Percentiles rank a stretch among this genome's conserved stretches.
phyloP scores from a whole-genome alignment of 1,140 invertebrate genomes.

The Chrysomallon squamiferum region DNA sequence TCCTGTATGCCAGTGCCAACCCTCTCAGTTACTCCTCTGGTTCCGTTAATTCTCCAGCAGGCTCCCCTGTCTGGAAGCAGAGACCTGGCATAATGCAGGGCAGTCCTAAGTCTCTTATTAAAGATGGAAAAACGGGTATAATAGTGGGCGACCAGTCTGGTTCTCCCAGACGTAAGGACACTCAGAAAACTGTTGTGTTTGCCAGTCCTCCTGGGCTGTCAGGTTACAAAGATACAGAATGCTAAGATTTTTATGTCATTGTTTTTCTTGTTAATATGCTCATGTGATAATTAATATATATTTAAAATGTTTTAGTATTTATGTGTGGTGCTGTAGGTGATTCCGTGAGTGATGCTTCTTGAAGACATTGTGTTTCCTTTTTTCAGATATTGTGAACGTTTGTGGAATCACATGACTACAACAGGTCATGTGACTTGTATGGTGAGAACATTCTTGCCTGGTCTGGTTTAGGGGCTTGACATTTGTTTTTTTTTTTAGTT shows the following conservation, averaged over 20 bases:
- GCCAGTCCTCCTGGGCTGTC: conserved; percentile 17
- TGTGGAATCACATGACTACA: too few species aligned
- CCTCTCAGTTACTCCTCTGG: conserved; percentile 82
- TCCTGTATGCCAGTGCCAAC: conserved; percentile 92
- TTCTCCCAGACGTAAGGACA: conserved; percentile 44
- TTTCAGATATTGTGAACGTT: too few species aligned
- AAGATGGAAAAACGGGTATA: conserved; percentile 7
- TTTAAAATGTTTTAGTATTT: neutral
- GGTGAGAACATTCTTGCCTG: too few species aligned
- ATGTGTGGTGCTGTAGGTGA: neutral
- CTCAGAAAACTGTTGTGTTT: conserved; percentile 36
- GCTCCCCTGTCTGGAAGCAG: conserved; percentile 91
- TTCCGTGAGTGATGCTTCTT: too few species aligned
- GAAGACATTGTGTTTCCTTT: too few species aligned
- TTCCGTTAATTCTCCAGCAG: conserved; percentile 65
- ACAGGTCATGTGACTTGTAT: too few species aligned
- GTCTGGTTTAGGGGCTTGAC: too few species aligned
- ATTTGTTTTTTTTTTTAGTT: too few species aligned
- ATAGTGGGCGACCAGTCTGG: conserved; percentile 19
- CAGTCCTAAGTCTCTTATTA: conserved; percentile 33
- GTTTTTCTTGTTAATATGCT: too few species aligned
- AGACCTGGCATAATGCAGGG: conserved; percentile 64
- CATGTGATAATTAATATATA: neutral
- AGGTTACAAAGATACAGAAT: conserved; percentile 2
- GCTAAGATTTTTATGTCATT: neutral